These are phyloP conservation scores for Gobiocypris rarus DNA, from an alignment of 2,113 vertebrate species.

Conservation along the genomic window DNA sequence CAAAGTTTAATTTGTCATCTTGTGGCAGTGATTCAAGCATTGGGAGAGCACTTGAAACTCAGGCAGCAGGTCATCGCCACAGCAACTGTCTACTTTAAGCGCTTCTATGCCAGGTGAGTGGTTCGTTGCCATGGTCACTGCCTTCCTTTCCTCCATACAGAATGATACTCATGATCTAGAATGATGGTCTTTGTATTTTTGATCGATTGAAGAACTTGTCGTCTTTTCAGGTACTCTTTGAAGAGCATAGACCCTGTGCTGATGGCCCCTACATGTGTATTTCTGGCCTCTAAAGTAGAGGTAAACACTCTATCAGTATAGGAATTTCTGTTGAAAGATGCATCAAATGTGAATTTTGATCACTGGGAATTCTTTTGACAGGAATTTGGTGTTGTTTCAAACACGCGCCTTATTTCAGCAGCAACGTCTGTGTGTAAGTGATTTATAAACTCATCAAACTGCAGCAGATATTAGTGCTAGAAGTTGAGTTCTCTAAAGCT, in stretches of 20 bases:
- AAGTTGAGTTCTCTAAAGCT: background rate
- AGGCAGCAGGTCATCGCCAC: conserved; percentile 99
- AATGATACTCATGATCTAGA: background rate
- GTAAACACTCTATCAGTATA: conserved; percentile 69
- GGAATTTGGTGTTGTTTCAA: conserved; percentile 99
- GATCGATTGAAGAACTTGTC: background rate
- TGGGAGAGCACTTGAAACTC: conserved; percentile 98
- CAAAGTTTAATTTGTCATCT: background rate
- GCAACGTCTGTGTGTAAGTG: conserved; percentile 99
- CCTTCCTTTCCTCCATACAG: background rate
- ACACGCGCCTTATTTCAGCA: conserved; percentile 96
- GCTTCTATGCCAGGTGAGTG: conserved; percentile 95
- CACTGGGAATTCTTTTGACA: conserved; percentile 60
- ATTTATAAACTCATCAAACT: background rate
- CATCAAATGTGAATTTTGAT: background rate
- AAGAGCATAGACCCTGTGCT: conserved; percentile 99
- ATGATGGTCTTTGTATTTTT: background rate
- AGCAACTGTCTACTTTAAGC: conserved; percentile 99
- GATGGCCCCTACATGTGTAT: conserved; percentile 99
- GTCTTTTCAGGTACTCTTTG: conserved; percentile 89
- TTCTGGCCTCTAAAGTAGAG: conserved; percentile 99
- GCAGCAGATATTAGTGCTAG: no score
- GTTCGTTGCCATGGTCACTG: background rate
- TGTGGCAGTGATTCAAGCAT: conserved; percentile 91
- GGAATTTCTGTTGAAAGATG: background rate